Evolutionary conservation across 1,140 invertebrate genomes (phyloP).

Genomic region (Zelostemma sp.): DNA sequence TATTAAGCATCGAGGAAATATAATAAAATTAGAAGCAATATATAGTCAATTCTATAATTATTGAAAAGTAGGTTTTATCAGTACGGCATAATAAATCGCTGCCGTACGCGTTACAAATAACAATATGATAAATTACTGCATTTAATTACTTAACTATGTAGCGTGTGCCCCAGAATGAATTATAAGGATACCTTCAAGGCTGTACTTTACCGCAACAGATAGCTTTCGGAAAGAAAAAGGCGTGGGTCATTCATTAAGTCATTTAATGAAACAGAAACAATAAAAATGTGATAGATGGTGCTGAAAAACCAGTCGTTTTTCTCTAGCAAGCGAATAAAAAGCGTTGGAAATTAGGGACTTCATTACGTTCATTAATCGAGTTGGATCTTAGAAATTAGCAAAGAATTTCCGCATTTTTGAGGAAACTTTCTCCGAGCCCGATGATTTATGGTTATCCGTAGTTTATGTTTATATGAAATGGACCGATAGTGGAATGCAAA

Average conservation of each 20-base stretch:
- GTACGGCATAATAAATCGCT: neutral
- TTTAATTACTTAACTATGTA: constrained; percentile 14
- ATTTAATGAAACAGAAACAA: neutral
- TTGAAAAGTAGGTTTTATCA: neutral
- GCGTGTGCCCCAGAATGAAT: constrained; percentile 8
- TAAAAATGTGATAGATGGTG: constrained; percentile 6
- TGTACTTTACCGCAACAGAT: constrained; percentile 13
- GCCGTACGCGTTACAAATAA: neutral
- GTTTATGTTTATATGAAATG: constrained; percentile 8
- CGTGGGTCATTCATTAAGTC: neutral
- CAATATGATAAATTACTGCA: constrained; percentile 14
- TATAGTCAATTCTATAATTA: neutral
- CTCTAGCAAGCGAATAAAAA: neutral
- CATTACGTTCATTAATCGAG: neutral
- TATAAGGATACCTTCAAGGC: constrained; percentile 14
- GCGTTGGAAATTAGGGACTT: neutral
- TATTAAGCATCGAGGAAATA: neutral
- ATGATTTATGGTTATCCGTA: constrained; percentile 4
- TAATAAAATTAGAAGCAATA: neutral
- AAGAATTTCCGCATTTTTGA: neutral
- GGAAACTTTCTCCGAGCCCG: neutral
- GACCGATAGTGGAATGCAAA: neutral
- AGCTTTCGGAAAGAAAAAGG: constrained; percentile 12
- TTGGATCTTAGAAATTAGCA: too few species aligned
- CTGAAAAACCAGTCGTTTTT: neutral